Evolutionary conservation across 2,888 invertebrate genomes (phyloP), one percentile per base, ranked within the genome.

Genomic region (Achlya flavicornis): DNA sequence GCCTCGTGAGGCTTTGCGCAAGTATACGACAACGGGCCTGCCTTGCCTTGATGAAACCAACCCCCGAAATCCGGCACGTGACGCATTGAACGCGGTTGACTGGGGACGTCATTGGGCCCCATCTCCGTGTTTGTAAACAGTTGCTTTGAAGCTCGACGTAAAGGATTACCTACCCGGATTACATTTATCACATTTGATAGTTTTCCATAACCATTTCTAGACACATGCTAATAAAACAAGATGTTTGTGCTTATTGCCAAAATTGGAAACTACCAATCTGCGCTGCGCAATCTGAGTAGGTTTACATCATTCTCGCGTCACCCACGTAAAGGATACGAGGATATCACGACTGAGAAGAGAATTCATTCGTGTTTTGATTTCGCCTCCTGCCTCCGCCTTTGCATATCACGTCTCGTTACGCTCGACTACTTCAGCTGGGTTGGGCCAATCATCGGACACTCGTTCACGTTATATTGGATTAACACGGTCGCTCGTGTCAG

Each of bases 391-490:
- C 66, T 67, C 66, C 72, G 64, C 62, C 61, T 68, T 75, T 65
- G 70, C 67, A 67, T 79, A 79, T 74, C 66, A 69, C 67, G 12
- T 38, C 41, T 32, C 75, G 64, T 73, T 72, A 72, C 76, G 74
- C 73, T 69, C 68, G 69, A 59, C 73, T 3, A 41, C 41, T 41
- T 41, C 0, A 41, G 38, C 38, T 10, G 38, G 12, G 4, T 12
- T 41, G 12, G 3, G 41, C 7, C 11, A 77, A 69, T 61, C 71
- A 66, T 66, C 65, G 67, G 70, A 68, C 70, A 69, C 69, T 72
- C 73, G 76, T 80, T 79, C 75, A 67, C 64, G 68, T 68, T 71
- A 73, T 76, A 78, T 77, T 82, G 75, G 75, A 75, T 80, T 77
- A 74, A 72, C 73, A 75, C 77, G 73, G 72, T 62, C 64, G 67